A percentile compares a stretch with the other conserved stretches of the same genome.
Conservation (phyloP, 2,113 vertebrate species). For the Chloebia gouldiae region DNA sequence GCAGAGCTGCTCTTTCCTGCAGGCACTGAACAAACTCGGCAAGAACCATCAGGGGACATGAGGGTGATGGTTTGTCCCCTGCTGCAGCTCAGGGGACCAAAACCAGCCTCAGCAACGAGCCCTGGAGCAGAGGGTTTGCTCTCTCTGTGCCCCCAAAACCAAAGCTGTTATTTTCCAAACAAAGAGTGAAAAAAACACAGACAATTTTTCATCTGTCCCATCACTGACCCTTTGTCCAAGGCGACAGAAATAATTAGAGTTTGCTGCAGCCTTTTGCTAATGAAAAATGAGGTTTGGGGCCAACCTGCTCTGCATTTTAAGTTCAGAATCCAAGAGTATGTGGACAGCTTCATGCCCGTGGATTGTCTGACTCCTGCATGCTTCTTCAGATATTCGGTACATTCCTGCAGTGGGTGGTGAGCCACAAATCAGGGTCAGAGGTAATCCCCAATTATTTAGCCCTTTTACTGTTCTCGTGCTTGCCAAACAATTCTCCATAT, state of each 20-base stretch:
- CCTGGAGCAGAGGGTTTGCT: fast-evolving
- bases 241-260: neutral
- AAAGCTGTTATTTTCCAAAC: neutral
- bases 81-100: neutral
- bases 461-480: conserved; percentile 38
- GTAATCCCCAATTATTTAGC: conserved; percentile 66
- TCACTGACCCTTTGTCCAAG: neutral
- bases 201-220: neutral
- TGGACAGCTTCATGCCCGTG: neutral
- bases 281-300: conserved; percentile 18
- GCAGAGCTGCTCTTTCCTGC: neutral
- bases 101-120: neutral
- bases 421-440: conserved; percentile 49
- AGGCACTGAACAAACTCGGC: neutral
- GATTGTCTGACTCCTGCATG: conserved; percentile 7
- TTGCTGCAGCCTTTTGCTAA: neutral
- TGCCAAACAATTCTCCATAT: conserved; percentile 45
- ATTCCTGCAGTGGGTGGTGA: conserved; percentile 62
- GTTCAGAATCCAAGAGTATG: neutral
- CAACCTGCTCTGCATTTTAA: neutral
- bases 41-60: neutral
- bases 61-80: neutral
- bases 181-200: neutral
- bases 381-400: conserved; percentile 29
- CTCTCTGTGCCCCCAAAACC: neutral